phyloP scores from a whole-genome alignment of 2,888 invertebrate genomes.

The Dyspetes luteomarginatus region DNA sequence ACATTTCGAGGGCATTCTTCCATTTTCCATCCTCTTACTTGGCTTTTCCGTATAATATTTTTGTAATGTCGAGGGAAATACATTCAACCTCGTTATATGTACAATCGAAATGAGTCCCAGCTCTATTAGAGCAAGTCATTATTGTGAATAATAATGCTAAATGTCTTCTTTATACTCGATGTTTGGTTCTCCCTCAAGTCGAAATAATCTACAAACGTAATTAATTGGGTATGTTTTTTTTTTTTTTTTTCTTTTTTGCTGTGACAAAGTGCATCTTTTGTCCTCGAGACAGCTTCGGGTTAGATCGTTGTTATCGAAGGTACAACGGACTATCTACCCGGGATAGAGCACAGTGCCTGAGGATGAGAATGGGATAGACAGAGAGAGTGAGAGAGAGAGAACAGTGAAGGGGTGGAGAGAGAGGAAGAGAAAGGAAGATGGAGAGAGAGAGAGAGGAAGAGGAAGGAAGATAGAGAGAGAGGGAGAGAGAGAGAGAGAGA shows the following conservation, averaged over 20 bases:
- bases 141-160: no score
- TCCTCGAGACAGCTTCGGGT: constrained; percentile 14
- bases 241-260: constrained; percentile 39
- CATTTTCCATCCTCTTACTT: no score
- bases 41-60: no score
- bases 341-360: constrained; percentile 6
- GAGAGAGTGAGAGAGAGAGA: background rate
- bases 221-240: background rate
- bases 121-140: no score
- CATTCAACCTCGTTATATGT: no score
- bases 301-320: constrained; percentile 44
- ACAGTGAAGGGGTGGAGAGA: constrained; percentile 4
- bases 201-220: background rate
- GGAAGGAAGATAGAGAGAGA: constrained; percentile 16
- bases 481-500: constrained; percentile 21
- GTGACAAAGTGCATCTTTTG: constrained; percentile 30
- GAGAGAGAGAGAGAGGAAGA: background rate
- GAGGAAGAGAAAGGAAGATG: constrained; percentile 20
- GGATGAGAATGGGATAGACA: constrained; percentile 26
- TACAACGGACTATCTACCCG: constrained; percentile 36
- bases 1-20: no score
- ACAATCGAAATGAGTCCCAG: no score
- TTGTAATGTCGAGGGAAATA: no score
- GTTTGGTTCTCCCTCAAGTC: background rate
- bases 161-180: no score